phyloP scores from a whole-genome alignment of 2,888 invertebrate species.

The Heliconius sara region DNA sequence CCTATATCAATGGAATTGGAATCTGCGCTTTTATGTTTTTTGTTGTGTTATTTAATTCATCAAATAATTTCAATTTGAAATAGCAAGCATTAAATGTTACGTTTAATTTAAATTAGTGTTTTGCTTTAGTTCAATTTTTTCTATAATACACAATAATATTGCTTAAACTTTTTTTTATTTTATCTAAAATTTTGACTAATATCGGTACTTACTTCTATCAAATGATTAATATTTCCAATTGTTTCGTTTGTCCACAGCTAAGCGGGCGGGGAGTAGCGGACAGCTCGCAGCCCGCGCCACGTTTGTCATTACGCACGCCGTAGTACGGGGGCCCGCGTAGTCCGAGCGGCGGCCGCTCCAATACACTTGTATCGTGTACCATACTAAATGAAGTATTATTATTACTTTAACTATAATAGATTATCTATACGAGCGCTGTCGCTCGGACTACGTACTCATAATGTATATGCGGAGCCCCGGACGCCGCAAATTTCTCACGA shows the following conservation, averaged over 20 bases:
- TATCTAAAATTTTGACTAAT: too few relatives aligned
- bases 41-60: too few relatives aligned
- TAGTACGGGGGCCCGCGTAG: conserved; percentile 44
- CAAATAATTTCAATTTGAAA: too few relatives aligned
- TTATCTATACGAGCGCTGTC: neutral
- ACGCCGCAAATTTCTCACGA: conserved; percentile 71
- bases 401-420: neutral
- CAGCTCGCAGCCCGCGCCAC: conserved; percentile 47
- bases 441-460: conserved; percentile 1
- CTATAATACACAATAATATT: neutral
- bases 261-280: conserved; percentile 46
- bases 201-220: neutral
- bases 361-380: neutral
- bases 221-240: neutral
- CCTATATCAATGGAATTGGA: too few relatives aligned
- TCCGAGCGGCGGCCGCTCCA: conserved; percentile 11
- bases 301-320: conserved; percentile 52
- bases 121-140: too few relatives aligned
- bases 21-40: too few relatives aligned
- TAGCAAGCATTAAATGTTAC: too few relatives aligned
- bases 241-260: conserved; percentile 48
- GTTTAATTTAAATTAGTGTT: too few relatives aligned
- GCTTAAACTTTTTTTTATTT: neutral
- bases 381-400: neutral
- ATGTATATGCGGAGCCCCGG: conserved; percentile 48